Conservation (phyloP, 2,113 vertebrate species). For the Cariama cristata region DNA sequence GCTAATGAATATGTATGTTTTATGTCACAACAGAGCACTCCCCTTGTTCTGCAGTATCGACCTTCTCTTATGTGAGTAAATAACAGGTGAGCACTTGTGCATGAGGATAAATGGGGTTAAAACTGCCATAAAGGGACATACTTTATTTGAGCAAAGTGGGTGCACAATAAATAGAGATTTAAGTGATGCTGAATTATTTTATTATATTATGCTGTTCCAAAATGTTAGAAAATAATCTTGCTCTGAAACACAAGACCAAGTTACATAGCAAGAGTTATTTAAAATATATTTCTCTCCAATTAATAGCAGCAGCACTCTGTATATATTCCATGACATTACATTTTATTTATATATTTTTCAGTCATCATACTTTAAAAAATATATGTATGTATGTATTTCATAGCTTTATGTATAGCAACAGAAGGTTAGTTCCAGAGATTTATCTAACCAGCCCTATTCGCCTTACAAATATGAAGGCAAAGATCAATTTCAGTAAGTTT, state of each 20-base stretch:
- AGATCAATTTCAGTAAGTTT: conserved; percentile 62
- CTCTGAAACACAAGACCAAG: neutral
- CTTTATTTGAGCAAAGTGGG: conserved; percentile 18
- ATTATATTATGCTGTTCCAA: neutral
- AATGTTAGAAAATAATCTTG: conserved; percentile 20
- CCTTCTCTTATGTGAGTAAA: conserved; percentile 77
- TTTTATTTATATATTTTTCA: neutral
- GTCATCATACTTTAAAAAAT: neutral
- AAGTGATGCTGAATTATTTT: conserved; percentile 19
- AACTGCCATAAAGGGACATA: conserved; percentile 51
- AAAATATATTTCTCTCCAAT: conserved; percentile 12
- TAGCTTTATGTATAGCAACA: neutral
- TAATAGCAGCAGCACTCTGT: neutral
- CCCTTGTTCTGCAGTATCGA: conserved; percentile 73
- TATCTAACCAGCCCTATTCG: neutral
- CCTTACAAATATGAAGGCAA: conserved; percentile 44
- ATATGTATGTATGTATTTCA: neutral
- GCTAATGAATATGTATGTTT: conserved; percentile 81
- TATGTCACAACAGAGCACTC: conserved; percentile 74
- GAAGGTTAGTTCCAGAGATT: conserved; percentile 44
- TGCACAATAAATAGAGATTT: conserved; percentile 31
- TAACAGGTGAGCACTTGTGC: conserved; percentile 75
- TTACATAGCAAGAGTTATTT: neutral
- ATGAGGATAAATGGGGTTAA: conserved; percentile 77
- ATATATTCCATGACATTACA: neutral